A percentile compares a stretch with the other conserved stretches of the same genome.
These are phyloP conservation scores for Polydrusus pterygomalis DNA, from an alignment of 2,888 invertebrate genomes.

Conservation along the genomic window DNA sequence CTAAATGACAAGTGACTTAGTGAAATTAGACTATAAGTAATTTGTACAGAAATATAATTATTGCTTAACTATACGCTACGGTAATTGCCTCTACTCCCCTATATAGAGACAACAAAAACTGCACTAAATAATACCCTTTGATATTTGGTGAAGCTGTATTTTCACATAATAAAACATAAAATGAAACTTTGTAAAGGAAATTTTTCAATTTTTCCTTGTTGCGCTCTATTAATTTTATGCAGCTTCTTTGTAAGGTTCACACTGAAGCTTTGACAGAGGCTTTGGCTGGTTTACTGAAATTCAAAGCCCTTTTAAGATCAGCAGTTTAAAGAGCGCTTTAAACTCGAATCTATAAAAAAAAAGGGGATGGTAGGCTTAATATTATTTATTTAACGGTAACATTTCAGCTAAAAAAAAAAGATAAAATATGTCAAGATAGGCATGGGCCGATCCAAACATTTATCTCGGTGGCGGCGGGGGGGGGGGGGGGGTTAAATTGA, in stretches of 20 bases:
- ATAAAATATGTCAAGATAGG: too few relatives aligned
- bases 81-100: too few relatives aligned
- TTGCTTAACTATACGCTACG: too few relatives aligned
- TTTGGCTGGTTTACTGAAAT: conserved; percentile 17
- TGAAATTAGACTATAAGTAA: too few relatives aligned
- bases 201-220: conserved; percentile 2
- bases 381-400: background rate
- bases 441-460: too few relatives aligned
- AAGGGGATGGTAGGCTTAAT: conserved; percentile 2
- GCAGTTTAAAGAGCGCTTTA: conserved; percentile 9
- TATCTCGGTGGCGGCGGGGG: too few relatives aligned
- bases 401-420: background rate
- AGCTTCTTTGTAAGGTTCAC: background rate
- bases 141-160: background rate
- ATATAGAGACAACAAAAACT: too few relatives aligned
- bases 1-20: too few relatives aligned
- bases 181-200: background rate
- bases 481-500: too few relatives aligned
- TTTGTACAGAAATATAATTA: too few relatives aligned
- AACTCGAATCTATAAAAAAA: conserved; percentile 10
- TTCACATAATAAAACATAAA: background rate
- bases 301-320: conserved; percentile 12
- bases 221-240: conserved; percentile 21
- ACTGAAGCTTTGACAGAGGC: conserved; percentile 12
- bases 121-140: background rate